phyloP scores from a whole-genome alignment of 2,888 invertebrate species.

The Ctena decussata region DNA sequence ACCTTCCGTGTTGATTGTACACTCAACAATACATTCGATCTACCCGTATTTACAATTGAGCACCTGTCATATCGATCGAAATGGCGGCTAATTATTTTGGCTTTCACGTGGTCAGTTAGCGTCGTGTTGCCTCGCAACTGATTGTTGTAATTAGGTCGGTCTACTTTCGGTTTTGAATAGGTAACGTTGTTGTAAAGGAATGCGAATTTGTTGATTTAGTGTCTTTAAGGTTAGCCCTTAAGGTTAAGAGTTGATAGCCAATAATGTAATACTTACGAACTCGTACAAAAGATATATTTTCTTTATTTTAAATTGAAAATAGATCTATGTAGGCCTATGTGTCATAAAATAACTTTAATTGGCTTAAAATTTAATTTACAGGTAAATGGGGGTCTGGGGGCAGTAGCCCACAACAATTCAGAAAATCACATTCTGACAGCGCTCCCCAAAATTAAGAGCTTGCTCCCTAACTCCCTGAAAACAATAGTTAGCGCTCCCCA shows the following conservation, averaged over 20 bases:
- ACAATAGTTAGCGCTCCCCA: too few species aligned
- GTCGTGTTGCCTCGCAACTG: neutral
- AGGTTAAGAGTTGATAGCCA: neutral
- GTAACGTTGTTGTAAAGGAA: neutral
- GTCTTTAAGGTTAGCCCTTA: neutral
- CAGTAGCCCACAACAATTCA: too few species aligned
- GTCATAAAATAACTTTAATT: too few species aligned
- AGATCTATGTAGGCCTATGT: too few species aligned
- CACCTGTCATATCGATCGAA: conserved; percentile 9
- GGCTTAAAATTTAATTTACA: too few species aligned
- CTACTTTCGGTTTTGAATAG: conserved; percentile 16
- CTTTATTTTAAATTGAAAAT: too few species aligned
- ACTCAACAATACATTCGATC: too few species aligned
- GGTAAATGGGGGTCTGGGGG: too few species aligned
- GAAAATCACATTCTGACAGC: too few species aligned
- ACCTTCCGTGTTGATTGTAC: neutral
- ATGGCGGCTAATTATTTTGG: neutral
- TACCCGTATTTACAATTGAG: neutral
- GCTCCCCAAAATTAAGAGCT: too few species aligned
- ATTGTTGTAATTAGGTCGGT: neutral
- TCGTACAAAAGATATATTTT: too few species aligned
- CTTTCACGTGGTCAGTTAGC: neutral
- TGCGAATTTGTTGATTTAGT: neutral
- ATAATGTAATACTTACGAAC: neutral
- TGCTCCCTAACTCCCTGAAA: too few species aligned